These are phyloP conservation scores for Phoronis australis DNA, from an alignment of 2,888 invertebrate species.

Conservation along the genomic window DNA sequence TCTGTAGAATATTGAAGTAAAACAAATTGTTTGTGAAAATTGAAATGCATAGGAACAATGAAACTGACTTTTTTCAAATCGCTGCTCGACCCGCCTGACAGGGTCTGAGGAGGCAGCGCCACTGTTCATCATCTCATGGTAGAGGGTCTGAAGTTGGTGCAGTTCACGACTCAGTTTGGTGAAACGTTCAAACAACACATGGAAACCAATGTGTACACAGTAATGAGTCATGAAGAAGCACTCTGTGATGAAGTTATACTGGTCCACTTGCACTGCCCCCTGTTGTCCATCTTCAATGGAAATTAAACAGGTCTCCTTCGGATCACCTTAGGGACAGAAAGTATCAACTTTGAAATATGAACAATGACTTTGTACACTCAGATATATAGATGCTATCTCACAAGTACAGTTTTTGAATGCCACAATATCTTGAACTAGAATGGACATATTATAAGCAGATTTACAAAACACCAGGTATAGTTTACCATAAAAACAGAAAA, in stretches of 20 bases:
- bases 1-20: too few species aligned
- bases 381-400: too few species aligned
- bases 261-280: slow-evolving; percentile 15
- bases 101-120: slow-evolving; percentile 58
- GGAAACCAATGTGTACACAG: slow-evolving; percentile 69
- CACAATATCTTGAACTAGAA: too few species aligned
- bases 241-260: slow-evolving; percentile 71
- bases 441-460: too few species aligned
- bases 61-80: slow-evolving; percentile 44
- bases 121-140: slow-evolving; percentile 64
- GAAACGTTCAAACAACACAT: slow-evolving; percentile 56
- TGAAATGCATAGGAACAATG: not conserved
- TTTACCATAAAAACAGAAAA: too few species aligned
- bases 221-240: slow-evolving; percentile 87
- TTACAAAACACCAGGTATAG: too few species aligned
- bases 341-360: too few species aligned
- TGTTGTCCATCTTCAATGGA: slow-evolving; percentile 57
- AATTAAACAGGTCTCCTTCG: slow-evolving; percentile 76
- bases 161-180: slow-evolving; percentile 61
- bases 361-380: too few species aligned
- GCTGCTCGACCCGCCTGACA: slow-evolving; percentile 33
- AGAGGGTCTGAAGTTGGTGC: slow-evolving; percentile 68
- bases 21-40: too few species aligned
- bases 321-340: slow-evolving; percentile 52
- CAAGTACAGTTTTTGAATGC: too few species aligned